Evolutionary conservation across 2,797 vertebrate species (phyloP), one percentile per base, ranked within the genome.

Genomic region (Eleutherodactylus coqui): DNA sequence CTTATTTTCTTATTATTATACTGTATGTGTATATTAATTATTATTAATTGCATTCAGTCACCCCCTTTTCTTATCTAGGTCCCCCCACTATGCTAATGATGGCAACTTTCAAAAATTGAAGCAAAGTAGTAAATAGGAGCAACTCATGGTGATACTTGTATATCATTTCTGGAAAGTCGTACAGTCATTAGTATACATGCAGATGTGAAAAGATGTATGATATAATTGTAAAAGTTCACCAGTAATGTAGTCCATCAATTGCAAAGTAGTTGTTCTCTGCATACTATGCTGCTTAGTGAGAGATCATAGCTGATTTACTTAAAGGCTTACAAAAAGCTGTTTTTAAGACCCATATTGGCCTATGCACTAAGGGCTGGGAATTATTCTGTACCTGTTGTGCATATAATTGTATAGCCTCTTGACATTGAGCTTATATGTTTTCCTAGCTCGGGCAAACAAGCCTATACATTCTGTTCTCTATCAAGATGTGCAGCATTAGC

Each of bases 401-500:
- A 67, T 84, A 84, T 73, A 79, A 60, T 38, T 72, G 62, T 34
- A 87, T 75, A 82, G 58, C 43, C 81, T 78, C 53, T 73, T 83
- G 81, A 83, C 51, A 83, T 27, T 24, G 75, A 77, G 81, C 36
- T 87, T 70, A 78, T 78, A 87, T 19, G 62, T 80, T 87, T 87
- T 85, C 86, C 82, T 77, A 87, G 77, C 77, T 75, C 58, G 29
- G 36, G 64, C n/a, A 75, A 82, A 76, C 82, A 80, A 78, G 80
- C 77, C 82, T 53, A 45, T 79, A 36, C 75, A 77, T 87, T 80
- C 86, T 87, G 86, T 81, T 84, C 82, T 81, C 69, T 75, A 84
- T 87, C 86, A 87, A 80, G 69, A 84, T 87, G 82, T 87, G 69
- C 53, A 84, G 77, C 36, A 64, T 87, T 80, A 84, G 75, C 29